Evolutionary conservation across 1,140 invertebrate species (phyloP), one percentile per base, ranked within the genome.

Genomic region (Adoxophyes honmai): DNA sequence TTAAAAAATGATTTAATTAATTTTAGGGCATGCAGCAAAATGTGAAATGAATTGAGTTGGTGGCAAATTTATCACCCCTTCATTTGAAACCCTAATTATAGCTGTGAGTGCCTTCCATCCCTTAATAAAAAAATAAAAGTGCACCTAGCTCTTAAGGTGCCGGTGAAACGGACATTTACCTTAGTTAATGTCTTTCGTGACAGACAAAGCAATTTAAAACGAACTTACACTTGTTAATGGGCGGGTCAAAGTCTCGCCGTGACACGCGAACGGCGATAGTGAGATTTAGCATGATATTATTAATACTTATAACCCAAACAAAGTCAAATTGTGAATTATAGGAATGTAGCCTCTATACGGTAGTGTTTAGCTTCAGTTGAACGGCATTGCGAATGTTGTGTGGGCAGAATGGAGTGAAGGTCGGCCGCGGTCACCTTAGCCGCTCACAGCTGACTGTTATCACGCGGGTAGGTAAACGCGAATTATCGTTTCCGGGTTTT

Each of bases 341-440:
- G 11, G 10, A 48, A 13, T 11, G 1, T 9, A 6, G 4, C 21
- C 42, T 48, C 18, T 48, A 48, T 48, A 0, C 14, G 16, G 10
- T 4, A n/a, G 15, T 9, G 10, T 48, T 48, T 21, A 48, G 42
- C 4, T 2, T n/a, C 21, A 11, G 4, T n/a, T 10, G 1, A 18
- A 21, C 18, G 4, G 21, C 21, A 48, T n/a, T 11, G n/a, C 11
- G 16, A 18, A 48, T 6, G 2, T 28, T 48, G 15, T 44, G 14
- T 14, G 10, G 10, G 5, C 21, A 3, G n/a, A 18, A 16, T 21
- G 28, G 16, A 48, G 42, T 21, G 35, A 70, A 72, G 64, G 68
- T 64, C 66, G 52, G 34, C 36, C n/a, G 13, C 65, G 64, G 69
- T 68, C 68, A 69, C 70, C 73, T 70, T 68, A 33, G 34, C 14